Conservation (phyloP, 2,888 invertebrate genomes). For the Hyles lineata region DNA sequence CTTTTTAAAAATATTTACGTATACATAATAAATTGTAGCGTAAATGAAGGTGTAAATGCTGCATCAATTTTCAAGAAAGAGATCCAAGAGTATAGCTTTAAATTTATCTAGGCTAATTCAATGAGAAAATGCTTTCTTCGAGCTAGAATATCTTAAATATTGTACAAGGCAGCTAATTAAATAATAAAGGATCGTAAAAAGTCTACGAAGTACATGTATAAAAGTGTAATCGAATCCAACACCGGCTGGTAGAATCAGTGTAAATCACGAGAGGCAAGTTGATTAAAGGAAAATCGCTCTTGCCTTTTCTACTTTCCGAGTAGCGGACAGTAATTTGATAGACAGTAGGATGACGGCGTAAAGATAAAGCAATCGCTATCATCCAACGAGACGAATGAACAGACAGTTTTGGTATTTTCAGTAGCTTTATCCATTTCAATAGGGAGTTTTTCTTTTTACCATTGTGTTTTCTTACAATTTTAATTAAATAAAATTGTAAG, state of each 20-base stretch:
- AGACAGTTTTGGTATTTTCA: not conserved
- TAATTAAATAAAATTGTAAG: too few species aligned
- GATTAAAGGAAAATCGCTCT: slow-evolving; percentile 8
- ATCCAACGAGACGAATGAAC: not conserved
- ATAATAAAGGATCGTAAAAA: too few species aligned
- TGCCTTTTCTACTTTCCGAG: slow-evolving; percentile 2
- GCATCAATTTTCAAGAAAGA: too few species aligned
- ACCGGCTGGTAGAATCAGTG: not conserved
- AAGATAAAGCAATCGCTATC: slow-evolving; percentile 12
- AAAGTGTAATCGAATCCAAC: not conserved
- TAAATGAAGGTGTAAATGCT: too few species aligned
- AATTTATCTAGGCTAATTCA: too few species aligned
- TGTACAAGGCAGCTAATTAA: too few species aligned
- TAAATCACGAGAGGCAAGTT: not conserved
- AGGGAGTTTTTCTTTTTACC: not conserved
- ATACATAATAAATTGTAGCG: too few species aligned
- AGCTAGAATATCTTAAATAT: too few species aligned
- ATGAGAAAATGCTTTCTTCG: too few species aligned
- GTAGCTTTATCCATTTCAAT: not conserved
- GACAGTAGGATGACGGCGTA: slow-evolving; percentile 10
- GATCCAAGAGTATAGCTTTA: too few species aligned
- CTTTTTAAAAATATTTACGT: too few species aligned
- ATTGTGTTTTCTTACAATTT: not conserved
- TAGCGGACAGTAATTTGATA: slow-evolving; percentile 16
- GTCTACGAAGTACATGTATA: too few species aligned